Base-by-base conservation (phyloP, 2,797 vertebrate genomes). In the Limnodromus scolopaceus region DNA sequence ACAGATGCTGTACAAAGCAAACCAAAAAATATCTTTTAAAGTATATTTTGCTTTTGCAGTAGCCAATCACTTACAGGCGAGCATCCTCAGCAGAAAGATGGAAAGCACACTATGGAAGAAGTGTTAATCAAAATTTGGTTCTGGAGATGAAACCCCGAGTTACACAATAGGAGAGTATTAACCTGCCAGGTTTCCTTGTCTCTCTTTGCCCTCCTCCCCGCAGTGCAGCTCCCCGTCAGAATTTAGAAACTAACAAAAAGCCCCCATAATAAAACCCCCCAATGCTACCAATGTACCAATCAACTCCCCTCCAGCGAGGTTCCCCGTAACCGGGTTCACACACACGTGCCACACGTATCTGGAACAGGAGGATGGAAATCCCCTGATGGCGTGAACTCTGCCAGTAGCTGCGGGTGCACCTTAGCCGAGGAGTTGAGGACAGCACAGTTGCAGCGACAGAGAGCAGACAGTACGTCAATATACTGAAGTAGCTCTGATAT, bases 281-380 rank as follows among this genome's bases (percentile, higher is more conserved):
- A 36, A 9, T 1, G 13, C 13, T 23, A 45, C 49, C 58, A 13
- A 71, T 1, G 2, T 16, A 38, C 39, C 32, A 43, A 60, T 4
- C 30, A 45, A 7, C 30, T 14, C 70, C 54, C 61, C 41, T 55
- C 36, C 22, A 23, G 3, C 18, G 6, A 25, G 16, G 30, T 39
- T 60, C 28, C 64, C 54, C 9, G 0, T 1, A 36, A 48, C 16
- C 5, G n/a, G 24, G 27, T 5, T 61, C 41, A 9, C 12, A n/a
- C 16, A 39, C 16, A 4, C 1, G 8, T 4, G 57, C 24, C 30
- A 22, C 30, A 12, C 3, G 10, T 9, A 27, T 23, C 25, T 46
- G 43, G 22, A 60, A 76, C 10, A 84, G 48, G 11, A 60, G 38
- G 17, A 61, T 48, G 39, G 45, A 34, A 43, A 74, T 43, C 55